Evolutionary conservation across 2,113 vertebrate genomes (phyloP), one percentile per base, ranked within the genome.

Genomic region (Myxocyprinus asiaticus): DNA sequence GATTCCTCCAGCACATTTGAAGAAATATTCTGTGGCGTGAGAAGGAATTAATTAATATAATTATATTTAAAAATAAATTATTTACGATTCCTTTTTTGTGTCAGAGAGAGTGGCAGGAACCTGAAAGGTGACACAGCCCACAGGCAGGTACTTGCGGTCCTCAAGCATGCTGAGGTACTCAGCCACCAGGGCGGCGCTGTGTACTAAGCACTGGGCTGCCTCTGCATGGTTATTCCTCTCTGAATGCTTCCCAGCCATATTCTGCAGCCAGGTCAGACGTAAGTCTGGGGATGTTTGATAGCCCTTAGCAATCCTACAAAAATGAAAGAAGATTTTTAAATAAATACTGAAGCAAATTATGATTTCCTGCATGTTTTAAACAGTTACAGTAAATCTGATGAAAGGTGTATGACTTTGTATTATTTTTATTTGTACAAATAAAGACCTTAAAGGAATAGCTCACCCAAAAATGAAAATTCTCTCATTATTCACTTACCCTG

Each of bases 131-230:
- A 99, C 98, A 63, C 98, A 99, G 47, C 98, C 98, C 17, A 99
- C 97, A 2, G 98, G 98, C n/a, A 99, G 96, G 73, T 99, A 98
- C 76, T 98, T 99, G 84, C 97, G 94, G 87, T 99, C 98, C 86
- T 99, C 98, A 73, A 99, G 90, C 98, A 99, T 99, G 90, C 97
- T 98, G 76, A 99, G 90, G 81, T 99, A 99, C 43, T 99, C 98
- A 0, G 98, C 97, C 6, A 99, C 98, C 65, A 99, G 93, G 10
- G 97, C 97, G n/a, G 97, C 98, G 0, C 97, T 98, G 91, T 99
- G 98, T 67, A 98, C 96, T 47, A 99, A 90, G 90, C 98, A 99
- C 91, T 99, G 98, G 0, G 97, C 98, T 0, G 97, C 97, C 84
- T 99, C 98, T 0, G 98, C 98, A 0, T 99, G 97, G 78, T 99